Percentiles rank a stretch among this genome's conserved stretches.
phyloP scores from a whole-genome alignment of 37 sponge, comb jelly and placozoan genomes.

The Hexactinellida sp. region DNA sequence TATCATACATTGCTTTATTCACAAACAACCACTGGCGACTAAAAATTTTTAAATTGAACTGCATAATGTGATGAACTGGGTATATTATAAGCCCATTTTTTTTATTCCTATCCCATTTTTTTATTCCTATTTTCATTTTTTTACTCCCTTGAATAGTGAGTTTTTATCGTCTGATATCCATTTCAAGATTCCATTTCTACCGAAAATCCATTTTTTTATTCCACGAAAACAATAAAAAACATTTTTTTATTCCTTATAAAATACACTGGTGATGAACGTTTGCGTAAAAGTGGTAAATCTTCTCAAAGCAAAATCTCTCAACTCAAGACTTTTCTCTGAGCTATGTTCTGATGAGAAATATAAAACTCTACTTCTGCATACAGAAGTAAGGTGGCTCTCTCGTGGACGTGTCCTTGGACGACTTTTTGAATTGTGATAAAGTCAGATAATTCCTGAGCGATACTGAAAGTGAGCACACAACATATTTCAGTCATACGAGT shows the following conservation, averaged over 20 bases:
- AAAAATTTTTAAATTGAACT: neutral
- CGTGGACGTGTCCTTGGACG: constrained; percentile 10
- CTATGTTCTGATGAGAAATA: constrained; percentile 8
- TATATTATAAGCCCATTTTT: no score
- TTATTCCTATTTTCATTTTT: no score
- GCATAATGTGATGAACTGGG: neutral
- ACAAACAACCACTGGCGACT: neutral
- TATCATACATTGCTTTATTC: constrained; percentile 6
- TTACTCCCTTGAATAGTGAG: no score
- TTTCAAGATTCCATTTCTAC: no score
- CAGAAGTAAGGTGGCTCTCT: neutral
- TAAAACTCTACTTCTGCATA: constrained; percentile 17
- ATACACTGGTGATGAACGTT: no score
- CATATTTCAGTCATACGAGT: neutral
- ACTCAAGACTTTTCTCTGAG: neutral
- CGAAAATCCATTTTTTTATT: no score
- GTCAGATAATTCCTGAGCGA: constrained; percentile 7
- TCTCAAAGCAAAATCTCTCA: constrained; percentile 17
- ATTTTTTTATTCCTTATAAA: no score
- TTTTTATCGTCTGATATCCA: no score
- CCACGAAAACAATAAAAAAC: no score
- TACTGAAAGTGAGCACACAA: neutral
- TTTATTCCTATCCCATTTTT: no score
- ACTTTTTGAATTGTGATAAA: neutral
- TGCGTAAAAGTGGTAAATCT: neutral